Conservation (phyloP, 2,113 vertebrate genomes). For the Hemichromis elongatus region DNA sequence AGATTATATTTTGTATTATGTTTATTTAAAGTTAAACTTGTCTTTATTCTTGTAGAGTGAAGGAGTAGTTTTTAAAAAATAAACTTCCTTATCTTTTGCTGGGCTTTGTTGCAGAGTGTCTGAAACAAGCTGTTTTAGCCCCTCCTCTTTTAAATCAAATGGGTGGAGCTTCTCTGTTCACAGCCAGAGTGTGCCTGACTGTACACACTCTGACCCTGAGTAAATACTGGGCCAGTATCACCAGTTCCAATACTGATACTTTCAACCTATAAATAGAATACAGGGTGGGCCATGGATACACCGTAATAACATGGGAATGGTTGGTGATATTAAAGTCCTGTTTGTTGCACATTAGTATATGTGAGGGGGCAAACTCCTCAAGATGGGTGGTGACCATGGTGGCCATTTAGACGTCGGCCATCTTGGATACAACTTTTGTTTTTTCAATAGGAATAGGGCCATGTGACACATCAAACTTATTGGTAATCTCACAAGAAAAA, state of each 20-base stretch:
- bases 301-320: no score
- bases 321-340: no score
- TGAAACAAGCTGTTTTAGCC: neutral
- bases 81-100: neutral
- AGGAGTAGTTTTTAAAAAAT: neutral
- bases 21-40: neutral
- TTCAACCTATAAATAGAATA: neutral
- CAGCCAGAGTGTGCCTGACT: neutral
- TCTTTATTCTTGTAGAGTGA: neutral
- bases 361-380: no score
- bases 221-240: neutral
- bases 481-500: no score
- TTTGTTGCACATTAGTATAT: no score
- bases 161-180: neutral
- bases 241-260: neutral
- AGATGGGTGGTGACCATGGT: no score
- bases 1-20: neutral
- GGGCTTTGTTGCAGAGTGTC: neutral
- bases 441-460: no score
- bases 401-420: no score
- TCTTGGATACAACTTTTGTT: no score
- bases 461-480: no score
- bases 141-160: neutral
- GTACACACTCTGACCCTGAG: neutral
- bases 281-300: no score